Percentiles rank a stretch among this genome's conserved stretches.
Conservation (phyloP, 2,888 invertebrate genomes). For the Ophion ventricosus region DNA sequence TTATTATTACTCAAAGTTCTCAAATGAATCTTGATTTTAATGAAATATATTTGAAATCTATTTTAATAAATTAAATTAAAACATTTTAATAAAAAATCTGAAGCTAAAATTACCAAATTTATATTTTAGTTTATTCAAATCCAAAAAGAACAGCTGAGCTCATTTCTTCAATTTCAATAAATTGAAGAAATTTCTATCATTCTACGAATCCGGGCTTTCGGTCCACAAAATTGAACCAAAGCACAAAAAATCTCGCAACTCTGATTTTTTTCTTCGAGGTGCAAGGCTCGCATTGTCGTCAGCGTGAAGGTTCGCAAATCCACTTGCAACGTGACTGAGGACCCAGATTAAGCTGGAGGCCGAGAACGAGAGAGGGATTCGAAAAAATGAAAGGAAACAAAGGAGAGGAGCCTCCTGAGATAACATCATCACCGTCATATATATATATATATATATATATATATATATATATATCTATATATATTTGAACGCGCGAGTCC, state of each 20-base stretch:
- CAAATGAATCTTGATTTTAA: no score
- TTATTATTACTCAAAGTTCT: no score
- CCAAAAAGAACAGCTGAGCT: neutral
- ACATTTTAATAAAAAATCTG: no score
- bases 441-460: neutral
- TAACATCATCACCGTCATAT: slow-evolving; percentile 26
- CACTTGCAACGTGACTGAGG: slow-evolving; percentile 16
- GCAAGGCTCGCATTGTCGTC: neutral
- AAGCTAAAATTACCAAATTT: no score
- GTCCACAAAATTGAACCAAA: neutral
- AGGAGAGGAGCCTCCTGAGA: slow-evolving; percentile 20
- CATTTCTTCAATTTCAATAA: neutral
- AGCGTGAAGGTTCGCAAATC: neutral
- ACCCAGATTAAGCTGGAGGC: slow-evolving; percentile 1
- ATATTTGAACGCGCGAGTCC: neutral
- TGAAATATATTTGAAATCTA: no score
- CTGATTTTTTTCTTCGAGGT: neutral
- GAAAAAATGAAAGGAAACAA: slow-evolving; percentile 19
- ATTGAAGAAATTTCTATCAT: neutral
- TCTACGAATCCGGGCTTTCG: neutral
- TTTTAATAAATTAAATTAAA: no score
- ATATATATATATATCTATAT: neutral
- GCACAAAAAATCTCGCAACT: neutral
- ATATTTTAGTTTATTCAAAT: no score
- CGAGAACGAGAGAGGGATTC: neutral